A percentile compares a stretch with the other conserved stretches of the same genome.
Conservation (phyloP, 2,113 vertebrate genomes). For the Pelobates fuscus region DNA sequence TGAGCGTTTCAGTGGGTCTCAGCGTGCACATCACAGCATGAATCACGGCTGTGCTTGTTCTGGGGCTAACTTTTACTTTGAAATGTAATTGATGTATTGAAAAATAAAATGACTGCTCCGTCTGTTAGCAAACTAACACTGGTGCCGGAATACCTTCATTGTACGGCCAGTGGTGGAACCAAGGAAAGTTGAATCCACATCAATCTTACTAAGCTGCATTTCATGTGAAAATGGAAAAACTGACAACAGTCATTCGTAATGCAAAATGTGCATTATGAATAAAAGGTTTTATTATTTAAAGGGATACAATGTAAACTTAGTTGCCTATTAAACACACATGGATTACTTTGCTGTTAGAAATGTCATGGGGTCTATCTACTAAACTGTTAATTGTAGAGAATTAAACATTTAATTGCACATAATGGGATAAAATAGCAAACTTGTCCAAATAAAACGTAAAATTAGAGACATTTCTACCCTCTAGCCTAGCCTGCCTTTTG, state of each 20-base stretch:
- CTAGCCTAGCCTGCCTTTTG: no score
- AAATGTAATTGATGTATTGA: slow-evolving; percentile 44
- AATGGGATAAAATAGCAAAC: no score
- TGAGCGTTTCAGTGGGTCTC: slow-evolving; percentile 19
- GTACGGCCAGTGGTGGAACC: slow-evolving; percentile 9
- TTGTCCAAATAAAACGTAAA: no score
- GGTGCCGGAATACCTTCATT: slow-evolving; percentile 11
- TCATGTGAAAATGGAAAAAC: slow-evolving; percentile 36
- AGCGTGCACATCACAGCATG: slow-evolving; percentile 28
- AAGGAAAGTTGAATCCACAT: slow-evolving; percentile 19
- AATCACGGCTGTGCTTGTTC: slow-evolving; percentile 40
- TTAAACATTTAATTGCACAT: no score
- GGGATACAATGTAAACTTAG: no score
- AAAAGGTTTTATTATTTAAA: not conserved
- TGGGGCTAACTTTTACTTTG: slow-evolving; percentile 34
- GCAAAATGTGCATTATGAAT: slow-evolving; percentile 1
- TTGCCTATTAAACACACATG: no score
- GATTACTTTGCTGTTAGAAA: no score
- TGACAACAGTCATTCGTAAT: slow-evolving; percentile 23
- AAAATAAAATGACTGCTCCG: slow-evolving; percentile 30
- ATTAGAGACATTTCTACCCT: no score
- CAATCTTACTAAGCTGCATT: slow-evolving; percentile 19
- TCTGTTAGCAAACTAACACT: slow-evolving; percentile 30
- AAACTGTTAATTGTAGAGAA: no score
- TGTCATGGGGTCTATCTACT: no score